phyloP scores from a whole-genome alignment of 2,113 vertebrate species.

The Grantiella picta region DNA sequence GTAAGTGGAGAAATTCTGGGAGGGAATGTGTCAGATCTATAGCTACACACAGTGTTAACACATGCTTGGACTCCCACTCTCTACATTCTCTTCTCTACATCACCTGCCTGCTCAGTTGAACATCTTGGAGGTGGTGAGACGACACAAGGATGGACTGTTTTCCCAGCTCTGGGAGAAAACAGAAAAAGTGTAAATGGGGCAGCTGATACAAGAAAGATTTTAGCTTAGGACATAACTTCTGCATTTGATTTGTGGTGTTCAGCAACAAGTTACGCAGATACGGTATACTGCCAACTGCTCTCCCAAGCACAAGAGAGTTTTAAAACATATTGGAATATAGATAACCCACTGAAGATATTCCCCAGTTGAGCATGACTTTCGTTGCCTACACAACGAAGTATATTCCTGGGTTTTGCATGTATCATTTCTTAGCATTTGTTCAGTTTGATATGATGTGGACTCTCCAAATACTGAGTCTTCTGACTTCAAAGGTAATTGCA shows the following conservation, averaged over 20 bases:
- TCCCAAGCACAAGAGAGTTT: not conserved
- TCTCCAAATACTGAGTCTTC: not conserved
- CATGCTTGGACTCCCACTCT: conserved; percentile 20
- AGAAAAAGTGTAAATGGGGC: not conserved
- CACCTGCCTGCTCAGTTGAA: conserved; percentile 15
- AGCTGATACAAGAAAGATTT: not conserved
- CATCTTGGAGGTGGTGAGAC: conserved; percentile 19
- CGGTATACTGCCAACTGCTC: not conserved
- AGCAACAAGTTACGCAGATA: not conserved
- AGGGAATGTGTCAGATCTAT: not conserved
- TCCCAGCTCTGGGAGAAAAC: not conserved
- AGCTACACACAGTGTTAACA: not conserved
- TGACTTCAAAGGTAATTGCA: not conserved
- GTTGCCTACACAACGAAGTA: not conserved
- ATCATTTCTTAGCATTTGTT: not conserved
- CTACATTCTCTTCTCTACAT: not conserved
- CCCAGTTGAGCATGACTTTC: not conserved
- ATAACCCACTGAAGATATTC: not conserved
- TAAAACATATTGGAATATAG: not conserved
- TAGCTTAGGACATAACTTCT: not conserved
- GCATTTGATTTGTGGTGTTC: not conserved
- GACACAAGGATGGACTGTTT: not conserved
- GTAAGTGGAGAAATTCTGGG: not conserved
- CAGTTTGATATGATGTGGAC: not conserved
- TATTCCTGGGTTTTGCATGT: not conserved